These are phyloP conservation scores for Meloidogyne floridensis DNA, from an alignment of 1,140 invertebrate species.

Conservation along the genomic window DNA sequence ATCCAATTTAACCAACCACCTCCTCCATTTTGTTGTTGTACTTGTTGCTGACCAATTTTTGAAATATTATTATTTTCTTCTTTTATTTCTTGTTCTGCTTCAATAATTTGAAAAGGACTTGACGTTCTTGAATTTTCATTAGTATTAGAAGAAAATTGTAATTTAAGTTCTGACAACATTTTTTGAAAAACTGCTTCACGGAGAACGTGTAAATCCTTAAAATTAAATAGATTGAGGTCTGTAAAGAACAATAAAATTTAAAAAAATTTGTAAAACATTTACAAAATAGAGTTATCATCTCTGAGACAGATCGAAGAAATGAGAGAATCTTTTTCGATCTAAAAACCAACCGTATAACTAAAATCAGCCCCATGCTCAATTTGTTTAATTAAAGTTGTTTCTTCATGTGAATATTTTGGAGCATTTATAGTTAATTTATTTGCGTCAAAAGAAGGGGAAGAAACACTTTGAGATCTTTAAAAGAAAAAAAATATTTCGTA, in stretches of 20 bases:
- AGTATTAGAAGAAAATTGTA: constrained; percentile 22
- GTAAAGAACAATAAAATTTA: no score
- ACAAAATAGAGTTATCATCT: no score
- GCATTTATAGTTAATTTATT: no score
- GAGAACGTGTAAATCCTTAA: constrained; percentile 55
- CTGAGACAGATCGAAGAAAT: no score
- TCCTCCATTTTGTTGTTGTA: constrained; percentile 7
- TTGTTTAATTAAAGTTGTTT: constrained; percentile 57
- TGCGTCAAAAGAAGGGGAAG: no score
- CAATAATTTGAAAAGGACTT: constrained; percentile 43
- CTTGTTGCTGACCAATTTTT: neutral
- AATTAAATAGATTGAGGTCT: neutral
- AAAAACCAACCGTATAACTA: constrained; percentile 46
- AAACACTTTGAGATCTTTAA: neutral
- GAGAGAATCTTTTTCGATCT: neutral
- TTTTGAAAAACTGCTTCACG: constrained; percentile 56
- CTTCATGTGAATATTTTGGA: constrained; percentile 40
- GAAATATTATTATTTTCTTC: neutral
- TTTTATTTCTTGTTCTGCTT: constrained; percentile 25
- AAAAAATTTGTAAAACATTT: no score
- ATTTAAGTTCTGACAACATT: constrained; percentile 38
- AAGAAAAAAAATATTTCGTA: neutral
- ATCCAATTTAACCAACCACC: constrained; percentile 57
- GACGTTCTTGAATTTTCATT: constrained; percentile 9
- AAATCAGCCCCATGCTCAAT: constrained; percentile 59